Percentiles rank a stretch among this genome's conserved stretches.
phyloP scores from a whole-genome alignment of 2,888 invertebrate species.

The Rhogogaster chlorosoma region DNA sequence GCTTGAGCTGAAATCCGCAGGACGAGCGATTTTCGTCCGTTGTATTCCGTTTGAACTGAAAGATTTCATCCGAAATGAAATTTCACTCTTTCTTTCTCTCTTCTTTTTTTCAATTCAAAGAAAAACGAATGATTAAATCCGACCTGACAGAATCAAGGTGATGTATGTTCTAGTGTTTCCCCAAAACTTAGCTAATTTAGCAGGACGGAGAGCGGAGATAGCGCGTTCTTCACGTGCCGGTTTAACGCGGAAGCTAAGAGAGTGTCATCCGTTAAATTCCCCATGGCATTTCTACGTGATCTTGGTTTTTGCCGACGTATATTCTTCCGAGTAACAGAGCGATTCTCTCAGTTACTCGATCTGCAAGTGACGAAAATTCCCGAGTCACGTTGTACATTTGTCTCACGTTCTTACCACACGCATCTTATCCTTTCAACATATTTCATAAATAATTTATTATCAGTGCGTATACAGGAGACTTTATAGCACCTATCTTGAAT shows the following conservation, averaged over 20 bases:
- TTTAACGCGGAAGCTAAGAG: neutral
- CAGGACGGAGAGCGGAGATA: neutral
- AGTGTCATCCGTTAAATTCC: slow-evolving; percentile 24
- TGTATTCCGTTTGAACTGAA: neutral
- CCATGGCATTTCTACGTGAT: slow-evolving; percentile 6
- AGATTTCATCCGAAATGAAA: neutral
- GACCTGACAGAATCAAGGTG: neutral
- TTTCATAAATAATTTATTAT: neutral
- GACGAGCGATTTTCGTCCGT: neutral
- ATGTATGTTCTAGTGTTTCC: neutral
- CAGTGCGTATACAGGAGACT: neutral
- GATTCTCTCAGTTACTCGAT: neutral
- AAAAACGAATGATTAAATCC: neutral
- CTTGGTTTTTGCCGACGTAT: neutral
- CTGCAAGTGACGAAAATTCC: neutral
- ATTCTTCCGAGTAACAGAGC: neutral
- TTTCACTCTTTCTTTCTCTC: neutral
- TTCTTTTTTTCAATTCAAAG: too few species aligned
- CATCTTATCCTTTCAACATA: neutral
- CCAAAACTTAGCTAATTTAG: slow-evolving; percentile 18
- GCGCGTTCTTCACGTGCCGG: slow-evolving; percentile 11
- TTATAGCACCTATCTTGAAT: too few species aligned
- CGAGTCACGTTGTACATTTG: neutral
- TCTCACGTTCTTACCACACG: neutral
- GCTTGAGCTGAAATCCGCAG: neutral